Conservation (phyloP, 2,113 vertebrate species). For the Meleagris gallopavo region DNA sequence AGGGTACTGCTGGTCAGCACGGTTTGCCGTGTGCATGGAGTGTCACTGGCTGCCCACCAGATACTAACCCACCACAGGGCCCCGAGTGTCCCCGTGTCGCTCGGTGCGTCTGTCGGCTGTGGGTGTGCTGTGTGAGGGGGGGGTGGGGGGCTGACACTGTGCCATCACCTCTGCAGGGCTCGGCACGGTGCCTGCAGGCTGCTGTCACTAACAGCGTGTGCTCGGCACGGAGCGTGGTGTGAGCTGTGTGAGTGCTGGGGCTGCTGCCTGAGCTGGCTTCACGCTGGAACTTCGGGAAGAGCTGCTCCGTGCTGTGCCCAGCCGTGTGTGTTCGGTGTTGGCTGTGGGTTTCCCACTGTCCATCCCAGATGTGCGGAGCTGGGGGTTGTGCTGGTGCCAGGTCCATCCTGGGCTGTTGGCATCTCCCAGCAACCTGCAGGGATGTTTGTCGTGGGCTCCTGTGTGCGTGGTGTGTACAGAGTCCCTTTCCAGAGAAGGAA, state of each 20-base stretch:
- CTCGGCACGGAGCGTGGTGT: conserved; percentile 20
- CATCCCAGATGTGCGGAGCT: rapidly evolving
- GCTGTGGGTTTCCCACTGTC: rapidly evolving
- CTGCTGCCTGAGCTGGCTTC: background rate
- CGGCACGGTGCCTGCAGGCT: background rate
- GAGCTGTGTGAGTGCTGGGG: background rate
- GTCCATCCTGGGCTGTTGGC: background rate
- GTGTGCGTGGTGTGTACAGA: rapidly evolving
- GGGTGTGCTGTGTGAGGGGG: background rate
- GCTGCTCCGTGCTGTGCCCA: background rate
- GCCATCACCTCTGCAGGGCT: background rate
- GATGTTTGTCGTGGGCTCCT: background rate
- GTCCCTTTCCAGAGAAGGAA: background rate
- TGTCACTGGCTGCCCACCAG: conserved; percentile 75
- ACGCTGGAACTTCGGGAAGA: background rate
- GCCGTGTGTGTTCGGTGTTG: background rate
- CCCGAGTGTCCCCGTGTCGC: rapidly evolving
- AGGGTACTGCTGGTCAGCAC: conserved; percentile 87
- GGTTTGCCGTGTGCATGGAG: conserved; percentile 85
- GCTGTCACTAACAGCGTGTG: conserved; percentile 10
- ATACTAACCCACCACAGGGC: conserved; percentile 61
- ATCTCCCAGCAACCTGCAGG: rapidly evolving
- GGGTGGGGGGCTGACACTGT: background rate
- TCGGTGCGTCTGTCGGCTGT: background rate
- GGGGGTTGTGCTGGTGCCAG: background rate